These are phyloP conservation scores for Ceratoteleas bidentatus DNA, from an alignment of 1,140 invertebrate species.

Conservation along the genomic window DNA sequence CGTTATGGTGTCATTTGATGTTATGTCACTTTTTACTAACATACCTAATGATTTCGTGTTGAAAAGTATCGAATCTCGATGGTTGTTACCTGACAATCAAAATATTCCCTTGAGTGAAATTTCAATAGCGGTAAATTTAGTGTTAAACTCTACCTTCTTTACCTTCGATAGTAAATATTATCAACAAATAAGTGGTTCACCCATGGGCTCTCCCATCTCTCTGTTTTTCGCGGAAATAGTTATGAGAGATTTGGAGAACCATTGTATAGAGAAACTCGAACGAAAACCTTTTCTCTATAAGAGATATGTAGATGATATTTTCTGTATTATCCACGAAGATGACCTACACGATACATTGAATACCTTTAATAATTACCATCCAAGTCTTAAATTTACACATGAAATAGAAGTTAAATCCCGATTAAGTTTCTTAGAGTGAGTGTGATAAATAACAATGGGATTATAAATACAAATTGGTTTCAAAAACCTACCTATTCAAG, in stretches of 20 bases:
- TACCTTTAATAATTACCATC: neutral
- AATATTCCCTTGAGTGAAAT: neutral
- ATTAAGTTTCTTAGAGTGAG: neutral
- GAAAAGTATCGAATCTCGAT: neutral
- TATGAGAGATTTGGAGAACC: constrained; percentile 43
- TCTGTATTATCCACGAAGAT: neutral
- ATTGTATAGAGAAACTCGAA: constrained; percentile 31
- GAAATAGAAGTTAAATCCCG: neutral
- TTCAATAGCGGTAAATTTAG: constrained; percentile 5
- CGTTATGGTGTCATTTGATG: neutral
- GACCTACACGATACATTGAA: neutral
- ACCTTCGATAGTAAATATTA: neutral
- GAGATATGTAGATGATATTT: neutral
- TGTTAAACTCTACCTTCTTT: constrained; percentile 14
- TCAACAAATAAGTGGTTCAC: neutral
- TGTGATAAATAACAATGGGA: neutral
- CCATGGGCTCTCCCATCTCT: constrained; percentile 39
- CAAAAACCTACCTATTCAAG: neutral
- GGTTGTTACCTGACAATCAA: neutral
- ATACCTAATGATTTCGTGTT: neutral
- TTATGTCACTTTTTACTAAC: neutral
- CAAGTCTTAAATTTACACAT: neutral
- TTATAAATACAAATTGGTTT: neutral
- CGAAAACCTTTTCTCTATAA: constrained; percentile 10
- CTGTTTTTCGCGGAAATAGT: constrained; percentile 38